These are phyloP conservation scores for Oscheius sp. DNA, from an alignment of 1,140 invertebrate genomes.

Conservation along the genomic window DNA sequence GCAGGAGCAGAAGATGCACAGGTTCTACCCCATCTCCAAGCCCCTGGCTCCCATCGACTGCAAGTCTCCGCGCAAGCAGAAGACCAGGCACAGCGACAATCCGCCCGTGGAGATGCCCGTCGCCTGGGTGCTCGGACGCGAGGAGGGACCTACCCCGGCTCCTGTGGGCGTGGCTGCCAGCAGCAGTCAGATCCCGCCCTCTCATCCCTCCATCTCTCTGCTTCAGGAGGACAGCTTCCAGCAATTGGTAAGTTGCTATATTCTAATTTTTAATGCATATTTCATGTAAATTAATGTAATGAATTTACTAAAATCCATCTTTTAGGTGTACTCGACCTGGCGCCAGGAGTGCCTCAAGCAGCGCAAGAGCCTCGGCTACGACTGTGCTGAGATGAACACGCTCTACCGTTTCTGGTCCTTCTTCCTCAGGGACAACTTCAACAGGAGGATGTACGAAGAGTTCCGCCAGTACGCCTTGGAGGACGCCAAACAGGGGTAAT, in stretches of 20 bases:
- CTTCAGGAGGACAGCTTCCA: slow-evolving; percentile 96
- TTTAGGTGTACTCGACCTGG: slow-evolving; percentile 57
- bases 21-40: slow-evolving; percentile 82
- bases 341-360: slow-evolving; percentile 60
- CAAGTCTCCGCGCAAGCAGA: slow-evolving; percentile 74
- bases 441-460: slow-evolving; percentile 95
- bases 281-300: not conserved
- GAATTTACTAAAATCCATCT: slow-evolving; percentile 3
- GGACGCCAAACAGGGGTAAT: slow-evolving; percentile 81
- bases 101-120: slow-evolving; percentile 92
- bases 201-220: slow-evolving; percentile 89
- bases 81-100: slow-evolving; percentile 84
- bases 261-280: slow-evolving; percentile 1
- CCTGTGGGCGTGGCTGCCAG: slow-evolving; percentile 52
- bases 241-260: slow-evolving; percentile 72
- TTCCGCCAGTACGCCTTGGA: slow-evolving; percentile 84
- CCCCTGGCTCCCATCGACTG: slow-evolving; percentile 66
- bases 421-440: slow-evolving; percentile 96
- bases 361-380: slow-evolving; percentile 83
- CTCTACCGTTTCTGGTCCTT: slow-evolving; percentile 98
- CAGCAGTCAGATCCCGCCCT: slow-evolving; percentile 69
- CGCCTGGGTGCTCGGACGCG: slow-evolving; percentile 88
- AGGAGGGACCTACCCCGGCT: slow-evolving; percentile 14
- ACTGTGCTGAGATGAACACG: slow-evolving; percentile 94
- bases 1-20: slow-evolving; percentile 67